phyloP scores from a whole-genome alignment of 2,888 invertebrate species.

The Congeria kusceri region DNA sequence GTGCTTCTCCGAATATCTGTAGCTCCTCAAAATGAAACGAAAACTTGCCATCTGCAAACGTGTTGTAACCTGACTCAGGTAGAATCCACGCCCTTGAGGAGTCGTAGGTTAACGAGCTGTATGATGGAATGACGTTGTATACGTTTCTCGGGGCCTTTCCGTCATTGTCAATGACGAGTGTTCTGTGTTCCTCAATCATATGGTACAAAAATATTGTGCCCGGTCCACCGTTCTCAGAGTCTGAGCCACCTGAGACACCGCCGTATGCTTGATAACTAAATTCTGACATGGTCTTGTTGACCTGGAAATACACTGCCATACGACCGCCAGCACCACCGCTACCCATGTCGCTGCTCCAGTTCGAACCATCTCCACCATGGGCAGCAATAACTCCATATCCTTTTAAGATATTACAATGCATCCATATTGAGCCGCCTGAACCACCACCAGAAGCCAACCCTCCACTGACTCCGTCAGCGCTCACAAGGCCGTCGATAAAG shows the following conservation, averaged over 20 bases:
- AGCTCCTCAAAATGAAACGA: slow-evolving; percentile 70
- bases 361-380: slow-evolving; percentile 71
- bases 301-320: slow-evolving; percentile 73
- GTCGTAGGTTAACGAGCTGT: slow-evolving; percentile 61
- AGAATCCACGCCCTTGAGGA: slow-evolving; percentile 73
- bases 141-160: slow-evolving; percentile 57
- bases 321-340: slow-evolving; percentile 77
- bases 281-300: slow-evolving; percentile 72
- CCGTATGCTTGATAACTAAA: slow-evolving; percentile 72
- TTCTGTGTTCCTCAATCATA: slow-evolving; percentile 68
- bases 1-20: slow-evolving; percentile 73
- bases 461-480: slow-evolving; percentile 67
- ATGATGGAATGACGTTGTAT: slow-evolving; percentile 65
- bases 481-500: slow-evolving; percentile 74
- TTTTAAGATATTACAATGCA: slow-evolving; percentile 69
- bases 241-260: slow-evolving; percentile 56
- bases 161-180: slow-evolving; percentile 72
- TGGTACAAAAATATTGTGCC: slow-evolving; percentile 74
- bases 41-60: slow-evolving; percentile 60
- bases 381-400: slow-evolving; percentile 75
- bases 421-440: slow-evolving; percentile 76
- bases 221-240: slow-evolving; percentile 70
- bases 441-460: slow-evolving; percentile 70
- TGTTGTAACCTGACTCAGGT: slow-evolving; percentile 67
- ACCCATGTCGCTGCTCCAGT: slow-evolving; percentile 54